Evolutionary conservation across 2,888 invertebrate species (phyloP).

Genomic region (Serripes groenlandicus): DNA sequence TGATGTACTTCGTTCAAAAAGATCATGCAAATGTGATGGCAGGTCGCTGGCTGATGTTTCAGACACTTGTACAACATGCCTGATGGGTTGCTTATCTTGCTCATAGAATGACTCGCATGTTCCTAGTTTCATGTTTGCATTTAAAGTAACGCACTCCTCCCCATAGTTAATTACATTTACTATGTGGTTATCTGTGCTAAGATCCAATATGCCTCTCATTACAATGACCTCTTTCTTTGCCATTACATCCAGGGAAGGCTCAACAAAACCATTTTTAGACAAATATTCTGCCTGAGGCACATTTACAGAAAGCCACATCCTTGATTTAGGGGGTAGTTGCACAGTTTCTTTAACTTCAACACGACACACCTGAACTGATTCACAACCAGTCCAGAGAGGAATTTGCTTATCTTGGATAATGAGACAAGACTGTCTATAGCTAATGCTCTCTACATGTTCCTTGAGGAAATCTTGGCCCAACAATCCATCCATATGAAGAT

Average conservation of each 20-base stretch:
- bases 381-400: conserved; percentile 16
- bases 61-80: neutral
- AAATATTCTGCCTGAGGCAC: conserved; percentile 19
- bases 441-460: conserved; percentile 24
- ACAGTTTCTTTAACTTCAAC: conserved; percentile 13
- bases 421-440: conserved; percentile 25
- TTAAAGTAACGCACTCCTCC: neutral
- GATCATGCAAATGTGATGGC: conserved; percentile 12
- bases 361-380: conserved; percentile 15
- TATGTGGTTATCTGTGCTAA: neutral
- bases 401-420: conserved; percentile 1
- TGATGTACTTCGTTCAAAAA: conserved; percentile 8
- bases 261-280: neutral
- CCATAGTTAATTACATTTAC: conserved; percentile 21
- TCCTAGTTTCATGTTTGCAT: conserved; percentile 19
- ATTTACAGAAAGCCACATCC: conserved; percentile 13
- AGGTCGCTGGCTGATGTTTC: neutral
- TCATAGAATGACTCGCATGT: conserved; percentile 25
- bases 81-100: neutral
- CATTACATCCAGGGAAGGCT: conserved; percentile 20
- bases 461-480: conserved; percentile 33
- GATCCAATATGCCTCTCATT: conserved; percentile 6
- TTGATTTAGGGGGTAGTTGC: neutral
- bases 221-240: conserved; percentile 5
- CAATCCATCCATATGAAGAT: conserved; percentile 18